Evolutionary conservation across 2,888 invertebrate species (phyloP).

Genomic region (Holacanthella duospinosa): DNA sequence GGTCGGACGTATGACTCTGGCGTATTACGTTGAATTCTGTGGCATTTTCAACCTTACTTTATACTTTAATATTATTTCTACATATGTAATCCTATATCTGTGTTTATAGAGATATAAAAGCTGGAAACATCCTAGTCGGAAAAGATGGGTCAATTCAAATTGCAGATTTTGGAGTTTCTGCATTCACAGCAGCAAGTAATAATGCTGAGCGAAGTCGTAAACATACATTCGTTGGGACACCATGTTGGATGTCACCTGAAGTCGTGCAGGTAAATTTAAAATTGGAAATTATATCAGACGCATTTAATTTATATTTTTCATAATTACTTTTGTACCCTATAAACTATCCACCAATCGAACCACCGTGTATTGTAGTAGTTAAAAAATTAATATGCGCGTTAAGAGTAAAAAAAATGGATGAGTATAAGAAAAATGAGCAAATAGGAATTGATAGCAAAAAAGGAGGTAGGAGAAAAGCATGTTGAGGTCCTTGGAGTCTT

Average conservation of each 20-base stretch:
- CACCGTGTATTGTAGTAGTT: too few species aligned
- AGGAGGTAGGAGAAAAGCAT: too few species aligned
- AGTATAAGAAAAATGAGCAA: too few species aligned
- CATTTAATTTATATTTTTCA: not conserved
- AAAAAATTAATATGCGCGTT: too few species aligned
- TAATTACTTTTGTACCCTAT: too few species aligned
- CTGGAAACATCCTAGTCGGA: constrained; percentile 92
- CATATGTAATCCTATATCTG: constrained; percentile 14
- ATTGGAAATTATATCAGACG: not conserved
- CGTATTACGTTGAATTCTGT: too few species aligned
- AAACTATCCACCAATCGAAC: too few species aligned
- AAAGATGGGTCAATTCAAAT: constrained; percentile 87
- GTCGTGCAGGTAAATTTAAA: constrained; percentile 71
- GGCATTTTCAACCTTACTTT: too few species aligned
- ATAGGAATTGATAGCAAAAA: too few species aligned
- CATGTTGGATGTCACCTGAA: constrained; percentile 78
- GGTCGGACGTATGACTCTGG: too few species aligned
- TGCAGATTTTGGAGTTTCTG: constrained; percentile 97
- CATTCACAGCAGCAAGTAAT: constrained; percentile 91
- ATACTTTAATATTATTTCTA: not conserved
- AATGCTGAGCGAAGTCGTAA: constrained; percentile 82
- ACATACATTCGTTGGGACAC: constrained; percentile 54
- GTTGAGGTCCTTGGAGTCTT: too few species aligned
- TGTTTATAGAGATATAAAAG: constrained; percentile 86
- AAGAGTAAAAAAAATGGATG: too few species aligned